Percentiles rank a stretch among this genome's conserved stretches.
Conservation (phyloP, 2,888 invertebrate genomes). For the Leucoma salicis region DNA sequence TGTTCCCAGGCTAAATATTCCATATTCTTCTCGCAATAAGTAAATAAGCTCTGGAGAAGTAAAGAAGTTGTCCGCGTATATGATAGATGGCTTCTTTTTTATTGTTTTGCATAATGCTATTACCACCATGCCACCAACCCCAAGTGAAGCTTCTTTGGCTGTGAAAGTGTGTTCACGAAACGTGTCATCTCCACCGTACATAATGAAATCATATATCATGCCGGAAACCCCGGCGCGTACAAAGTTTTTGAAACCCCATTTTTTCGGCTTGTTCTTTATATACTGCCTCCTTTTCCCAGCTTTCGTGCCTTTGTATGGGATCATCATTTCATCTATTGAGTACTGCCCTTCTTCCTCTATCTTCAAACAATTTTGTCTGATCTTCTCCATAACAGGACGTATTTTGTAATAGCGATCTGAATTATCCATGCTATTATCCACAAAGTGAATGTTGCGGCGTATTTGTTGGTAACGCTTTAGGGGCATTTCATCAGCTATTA, state of each 20-base stretch:
- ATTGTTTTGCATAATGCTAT: not conserved
- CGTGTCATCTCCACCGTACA: slow-evolving; percentile 14
- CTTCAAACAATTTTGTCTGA: too few relatives aligned
- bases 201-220: slow-evolving; percentile 11
- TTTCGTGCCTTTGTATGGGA: slow-evolving; percentile 3
- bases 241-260: slow-evolving; percentile 17
- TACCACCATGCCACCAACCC: not conserved
- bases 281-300: not conserved
- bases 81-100: not conserved
- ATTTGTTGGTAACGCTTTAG: too few relatives aligned
- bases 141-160: not conserved
- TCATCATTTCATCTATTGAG: slow-evolving; percentile 8
- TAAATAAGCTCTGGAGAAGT: not conserved
- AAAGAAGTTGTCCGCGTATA: not conserved
- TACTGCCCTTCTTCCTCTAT: too few relatives aligned
- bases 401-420: too few relatives aligned
- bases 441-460: too few relatives aligned
- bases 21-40: not conserved
- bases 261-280: slow-evolving; percentile 5
- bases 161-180: slow-evolving; percentile 1
- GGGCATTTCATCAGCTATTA: too few relatives aligned
- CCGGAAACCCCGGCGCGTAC: slow-evolving; percentile 17
- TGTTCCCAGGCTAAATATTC: slow-evolving; percentile 7
- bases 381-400: too few relatives aligned
- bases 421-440: too few relatives aligned